Conservation (phyloP, 2,888 invertebrate genomes). For the Dascillus cervinus region DNA sequence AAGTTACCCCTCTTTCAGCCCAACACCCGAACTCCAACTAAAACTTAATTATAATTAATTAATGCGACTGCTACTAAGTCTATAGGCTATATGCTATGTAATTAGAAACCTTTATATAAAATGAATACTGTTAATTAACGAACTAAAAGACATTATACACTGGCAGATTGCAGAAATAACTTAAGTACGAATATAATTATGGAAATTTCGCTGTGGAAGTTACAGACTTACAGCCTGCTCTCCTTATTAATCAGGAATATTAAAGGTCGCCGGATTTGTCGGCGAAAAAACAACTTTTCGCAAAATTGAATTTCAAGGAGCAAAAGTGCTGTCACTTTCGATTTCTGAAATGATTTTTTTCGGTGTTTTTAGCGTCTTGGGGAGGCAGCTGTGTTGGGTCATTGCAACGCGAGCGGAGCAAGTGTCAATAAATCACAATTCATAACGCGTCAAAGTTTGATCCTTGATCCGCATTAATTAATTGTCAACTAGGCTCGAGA, state of each 20-base stretch:
- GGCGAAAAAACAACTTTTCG: too few relatives aligned
- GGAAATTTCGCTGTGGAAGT: constrained; percentile 23
- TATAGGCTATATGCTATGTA: constrained; percentile 50
- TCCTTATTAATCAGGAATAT: constrained; percentile 15
- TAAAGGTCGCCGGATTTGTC: constrained; percentile 7
- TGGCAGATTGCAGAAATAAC: constrained; percentile 41
- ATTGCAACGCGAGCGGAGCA: too few relatives aligned
- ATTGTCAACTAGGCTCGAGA: too few relatives aligned
- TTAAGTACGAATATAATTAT: constrained; percentile 39
- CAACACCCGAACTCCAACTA: constrained; percentile 49
- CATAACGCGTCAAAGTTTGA: too few relatives aligned
- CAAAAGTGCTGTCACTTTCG: too few relatives aligned
- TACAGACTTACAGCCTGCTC: constrained; percentile 12
- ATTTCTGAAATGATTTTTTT: too few relatives aligned
- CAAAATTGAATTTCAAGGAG: too few relatives aligned
- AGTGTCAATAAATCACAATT: too few relatives aligned
- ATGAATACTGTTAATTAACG: constrained; percentile 54
- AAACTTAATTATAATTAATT: constrained; percentile 82
- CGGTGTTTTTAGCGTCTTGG: too few relatives aligned
- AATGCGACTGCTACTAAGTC: constrained; percentile 56
- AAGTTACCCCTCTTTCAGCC: constrained; percentile 31
- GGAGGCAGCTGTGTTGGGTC: too few relatives aligned
- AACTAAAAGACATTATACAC: constrained; percentile 50
- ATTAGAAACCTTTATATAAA: constrained; percentile 55
- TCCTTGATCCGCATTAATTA: too few relatives aligned